These are phyloP conservation scores for Galeopterus variegatus DNA, from an alignment of 2,113 vertebrate species.

Conservation along the genomic window DNA sequence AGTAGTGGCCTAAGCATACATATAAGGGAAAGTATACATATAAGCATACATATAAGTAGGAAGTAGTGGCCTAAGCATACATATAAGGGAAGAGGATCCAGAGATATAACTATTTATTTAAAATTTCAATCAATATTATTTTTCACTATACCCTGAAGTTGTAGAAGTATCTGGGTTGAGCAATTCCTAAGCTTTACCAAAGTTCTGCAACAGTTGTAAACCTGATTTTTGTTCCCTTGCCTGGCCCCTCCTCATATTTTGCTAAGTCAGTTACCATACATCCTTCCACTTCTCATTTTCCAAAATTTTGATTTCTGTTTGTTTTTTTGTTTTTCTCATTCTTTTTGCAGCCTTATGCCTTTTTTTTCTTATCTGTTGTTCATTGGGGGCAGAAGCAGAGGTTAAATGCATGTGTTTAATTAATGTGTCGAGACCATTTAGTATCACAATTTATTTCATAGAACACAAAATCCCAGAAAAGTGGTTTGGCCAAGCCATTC, in stretches of 20 bases:
- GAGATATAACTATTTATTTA: not conserved
- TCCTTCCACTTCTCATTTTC: not conserved
- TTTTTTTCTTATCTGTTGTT: not conserved
- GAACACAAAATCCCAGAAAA: not conserved
- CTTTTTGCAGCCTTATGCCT: not conserved
- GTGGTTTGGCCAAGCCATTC: not conserved
- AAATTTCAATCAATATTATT: not conserved
- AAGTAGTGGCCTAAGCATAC: not conserved
- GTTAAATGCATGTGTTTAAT: not conserved
- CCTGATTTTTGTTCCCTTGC: not conserved
- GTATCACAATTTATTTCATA: not conserved
- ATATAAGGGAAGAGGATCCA: not conserved
- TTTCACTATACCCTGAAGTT: not conserved
- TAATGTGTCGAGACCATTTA: not conserved
- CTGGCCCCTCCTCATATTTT: not conserved
- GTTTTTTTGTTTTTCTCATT: not conserved
- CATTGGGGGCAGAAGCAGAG: not conserved
- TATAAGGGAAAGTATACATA: no score
- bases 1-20: no score
- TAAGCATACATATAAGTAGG: no score
- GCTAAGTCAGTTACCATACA: not conserved
- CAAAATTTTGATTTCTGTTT: not conserved
- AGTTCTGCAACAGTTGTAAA: not conserved
- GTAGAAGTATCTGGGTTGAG: not conserved
- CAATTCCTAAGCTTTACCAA: not conserved